Percentiles rank a stretch among this genome's conserved stretches.
Evolutionary conservation across 2,113 vertebrate genomes (phyloP).

Genomic region (Campylorhamphus procurvoides): DNA sequence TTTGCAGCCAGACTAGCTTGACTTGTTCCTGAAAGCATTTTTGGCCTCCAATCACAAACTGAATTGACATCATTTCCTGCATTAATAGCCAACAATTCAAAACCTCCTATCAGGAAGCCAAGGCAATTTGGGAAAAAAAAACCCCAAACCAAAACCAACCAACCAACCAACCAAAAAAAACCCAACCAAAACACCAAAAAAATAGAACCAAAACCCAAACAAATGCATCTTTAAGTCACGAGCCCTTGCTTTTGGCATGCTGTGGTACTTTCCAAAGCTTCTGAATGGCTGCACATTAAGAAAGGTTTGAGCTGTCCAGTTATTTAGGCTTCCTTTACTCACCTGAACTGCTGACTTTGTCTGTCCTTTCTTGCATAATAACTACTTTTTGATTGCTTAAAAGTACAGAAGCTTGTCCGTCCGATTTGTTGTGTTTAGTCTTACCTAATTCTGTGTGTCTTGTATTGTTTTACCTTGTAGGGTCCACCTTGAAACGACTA

Average conservation of each 20-base stretch:
- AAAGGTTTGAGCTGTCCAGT: slow-evolving; percentile 70
- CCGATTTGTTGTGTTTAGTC: slow-evolving; percentile 78
- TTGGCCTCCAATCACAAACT: slow-evolving; percentile 52
- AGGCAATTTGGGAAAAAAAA: background rate
- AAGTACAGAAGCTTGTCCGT: slow-evolving; percentile 84
- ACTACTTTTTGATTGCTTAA: slow-evolving; percentile 84
- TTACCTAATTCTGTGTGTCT: slow-evolving; percentile 94
- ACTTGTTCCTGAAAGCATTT: slow-evolving; percentile 58
- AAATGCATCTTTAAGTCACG: slow-evolving; percentile 61
- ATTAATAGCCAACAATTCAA: slow-evolving; percentile 26
- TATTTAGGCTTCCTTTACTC: slow-evolving; percentile 67
- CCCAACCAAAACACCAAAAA: background rate
- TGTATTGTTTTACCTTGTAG: slow-evolving; percentile 96
- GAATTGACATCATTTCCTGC: slow-evolving; percentile 55
- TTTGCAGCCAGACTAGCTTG: slow-evolving; percentile 57
- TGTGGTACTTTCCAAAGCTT: slow-evolving; percentile 58
- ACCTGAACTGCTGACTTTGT: slow-evolving; percentile 79
- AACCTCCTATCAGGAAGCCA: slow-evolving; percentile 28
- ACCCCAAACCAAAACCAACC: background rate
- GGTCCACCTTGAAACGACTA: slow-evolving; percentile 99
- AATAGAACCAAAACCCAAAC: background rate
- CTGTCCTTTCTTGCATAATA: slow-evolving; percentile 78
- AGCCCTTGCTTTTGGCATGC: slow-evolving; percentile 63
- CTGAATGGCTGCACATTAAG: slow-evolving; percentile 70
- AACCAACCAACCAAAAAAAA: background rate